Conservation (phyloP, 2,113 vertebrate species). For the Cochlearius cochlearius region DNA sequence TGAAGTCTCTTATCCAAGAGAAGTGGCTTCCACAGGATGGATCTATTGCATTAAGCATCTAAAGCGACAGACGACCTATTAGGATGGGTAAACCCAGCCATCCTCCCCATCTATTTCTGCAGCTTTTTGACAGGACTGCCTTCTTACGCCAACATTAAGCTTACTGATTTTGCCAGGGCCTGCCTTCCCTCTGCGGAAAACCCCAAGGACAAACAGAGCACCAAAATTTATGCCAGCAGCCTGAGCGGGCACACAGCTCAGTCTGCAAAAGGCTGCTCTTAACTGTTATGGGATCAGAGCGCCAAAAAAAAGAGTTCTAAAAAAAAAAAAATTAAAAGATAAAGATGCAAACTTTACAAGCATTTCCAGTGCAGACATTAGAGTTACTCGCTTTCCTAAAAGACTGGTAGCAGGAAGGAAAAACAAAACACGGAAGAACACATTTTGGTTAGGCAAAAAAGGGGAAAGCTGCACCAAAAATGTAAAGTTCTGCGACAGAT, state of each 20-base stretch:
- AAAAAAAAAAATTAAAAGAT: not conserved
- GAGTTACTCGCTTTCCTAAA: not conserved
- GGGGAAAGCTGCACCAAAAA: not conserved
- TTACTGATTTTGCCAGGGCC: not conserved
- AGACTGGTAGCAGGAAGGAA: not conserved
- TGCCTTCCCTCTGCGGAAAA: not conserved
- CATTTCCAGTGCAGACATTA: not conserved
- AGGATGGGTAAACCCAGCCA: not conserved
- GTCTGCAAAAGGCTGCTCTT: not conserved
- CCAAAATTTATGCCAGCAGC: not conserved
- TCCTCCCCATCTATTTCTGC: not conserved
- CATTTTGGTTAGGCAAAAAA: not conserved
- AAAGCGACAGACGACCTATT: rapidly evolving
- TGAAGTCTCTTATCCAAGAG: not conserved
- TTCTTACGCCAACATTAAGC: not conserved
- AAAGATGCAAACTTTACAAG: not conserved
- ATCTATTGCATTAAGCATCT: not conserved
- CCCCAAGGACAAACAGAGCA: not conserved
- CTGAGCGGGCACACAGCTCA: not conserved
- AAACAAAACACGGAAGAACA: not conserved
- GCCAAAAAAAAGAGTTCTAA: not conserved
- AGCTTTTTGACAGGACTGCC: not conserved
- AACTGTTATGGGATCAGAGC: not conserved
- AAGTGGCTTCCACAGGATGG: not conserved
- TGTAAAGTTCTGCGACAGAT: not conserved